These are phyloP conservation scores for Sitta europaea DNA, from an alignment of 2,113 vertebrate species.

Conservation along the genomic window DNA sequence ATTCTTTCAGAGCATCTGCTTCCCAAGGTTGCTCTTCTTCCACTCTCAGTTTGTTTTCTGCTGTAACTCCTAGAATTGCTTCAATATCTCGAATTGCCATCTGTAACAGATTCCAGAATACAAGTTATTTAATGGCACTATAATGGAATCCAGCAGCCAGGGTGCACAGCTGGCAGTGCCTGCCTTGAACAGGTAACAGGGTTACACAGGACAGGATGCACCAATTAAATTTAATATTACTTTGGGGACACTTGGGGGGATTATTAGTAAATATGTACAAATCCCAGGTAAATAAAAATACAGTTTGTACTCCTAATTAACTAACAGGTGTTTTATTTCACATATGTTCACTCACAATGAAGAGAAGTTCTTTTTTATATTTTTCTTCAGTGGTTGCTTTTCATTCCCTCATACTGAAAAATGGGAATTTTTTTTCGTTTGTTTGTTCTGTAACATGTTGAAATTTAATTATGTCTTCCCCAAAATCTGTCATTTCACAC, in stretches of 20 bases:
- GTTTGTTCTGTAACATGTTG: neutral
- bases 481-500: neutral
- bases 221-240: neutral
- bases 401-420: neutral
- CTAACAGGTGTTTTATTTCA: neutral
- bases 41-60: conserved; percentile 76
- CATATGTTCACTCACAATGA: neutral
- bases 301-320: conserved; percentile 4
- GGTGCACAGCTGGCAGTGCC: neutral
- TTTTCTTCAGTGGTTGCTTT: neutral
- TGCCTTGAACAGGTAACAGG: neutral
- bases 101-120: conserved; percentile 67
- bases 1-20: conserved; percentile 15
- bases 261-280: neutral
- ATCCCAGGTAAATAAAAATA: neutral
- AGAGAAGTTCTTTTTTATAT: neutral
- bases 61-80: conserved; percentile 76
- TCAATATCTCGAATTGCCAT: conserved; percentile 76
- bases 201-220: neutral
- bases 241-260: neutral
- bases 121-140: conserved; percentile 24
- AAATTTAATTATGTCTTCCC: neutral
- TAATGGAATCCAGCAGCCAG: conserved; percentile 1
- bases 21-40: conserved; percentile 41
- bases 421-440: neutral